Evolutionary conservation across 2,797 vertebrate species (phyloP).

Genomic region (Peromyscus aztecus): DNA sequence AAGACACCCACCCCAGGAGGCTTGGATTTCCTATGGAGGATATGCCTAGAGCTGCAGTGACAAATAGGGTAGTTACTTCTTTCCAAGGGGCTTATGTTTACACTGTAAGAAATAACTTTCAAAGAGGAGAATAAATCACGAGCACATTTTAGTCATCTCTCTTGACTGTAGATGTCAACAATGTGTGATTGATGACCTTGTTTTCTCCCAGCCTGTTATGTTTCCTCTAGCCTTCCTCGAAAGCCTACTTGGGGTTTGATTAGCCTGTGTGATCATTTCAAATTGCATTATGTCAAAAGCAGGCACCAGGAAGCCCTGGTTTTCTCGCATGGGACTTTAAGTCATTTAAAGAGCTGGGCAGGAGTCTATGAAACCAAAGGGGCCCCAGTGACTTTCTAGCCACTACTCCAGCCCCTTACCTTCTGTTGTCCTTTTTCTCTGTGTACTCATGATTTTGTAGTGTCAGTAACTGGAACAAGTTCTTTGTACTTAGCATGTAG

Average conservation of each 20-base stretch:
- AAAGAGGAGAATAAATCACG: slow-evolving; percentile 70
- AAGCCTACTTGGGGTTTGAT: slow-evolving; percentile 27
- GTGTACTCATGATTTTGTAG: not conserved
- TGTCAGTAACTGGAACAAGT: not conserved
- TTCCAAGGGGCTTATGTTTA: slow-evolving; percentile 59
- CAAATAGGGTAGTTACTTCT: slow-evolving; percentile 62
- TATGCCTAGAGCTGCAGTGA: slow-evolving; percentile 53
- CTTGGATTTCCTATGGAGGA: slow-evolving; percentile 66
- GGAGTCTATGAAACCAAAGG: not conserved
- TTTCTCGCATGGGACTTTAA: not conserved
- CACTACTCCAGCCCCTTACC: not conserved
- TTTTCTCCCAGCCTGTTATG: slow-evolving; percentile 17
- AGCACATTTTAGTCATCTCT: slow-evolving; percentile 57
- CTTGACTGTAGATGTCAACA: slow-evolving; percentile 41
- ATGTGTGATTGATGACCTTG: slow-evolving; percentile 67
- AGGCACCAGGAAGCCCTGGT: not conserved
- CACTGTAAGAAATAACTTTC: slow-evolving; percentile 51
- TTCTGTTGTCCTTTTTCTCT: not conserved
- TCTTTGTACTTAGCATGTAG: no score
- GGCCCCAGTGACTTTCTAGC: not conserved
- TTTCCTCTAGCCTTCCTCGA: not conserved
- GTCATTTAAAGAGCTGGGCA: not conserved
- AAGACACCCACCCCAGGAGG: slow-evolving; percentile 60
- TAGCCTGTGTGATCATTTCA: slow-evolving; percentile 20
- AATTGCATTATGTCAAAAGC: not conserved